Evolutionary conservation across 2,888 invertebrate species (phyloP).

Genomic region (Lycophotia porphyrea): DNA sequence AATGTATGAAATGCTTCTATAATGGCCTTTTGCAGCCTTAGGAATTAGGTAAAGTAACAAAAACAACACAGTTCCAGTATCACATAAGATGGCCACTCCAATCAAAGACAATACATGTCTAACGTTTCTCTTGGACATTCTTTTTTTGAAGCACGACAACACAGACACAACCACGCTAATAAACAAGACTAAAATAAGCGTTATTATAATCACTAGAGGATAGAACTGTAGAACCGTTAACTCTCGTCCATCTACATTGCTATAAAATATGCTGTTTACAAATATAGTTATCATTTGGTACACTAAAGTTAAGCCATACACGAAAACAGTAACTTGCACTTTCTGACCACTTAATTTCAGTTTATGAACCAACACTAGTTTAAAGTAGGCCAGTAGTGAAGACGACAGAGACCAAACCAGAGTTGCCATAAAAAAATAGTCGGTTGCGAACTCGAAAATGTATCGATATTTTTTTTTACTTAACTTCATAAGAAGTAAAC

Average conservation of each 20-base stretch:
- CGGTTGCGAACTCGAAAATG: conserved; percentile 14
- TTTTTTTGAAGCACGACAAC: conserved; percentile 50
- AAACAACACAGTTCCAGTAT: conserved; percentile 36
- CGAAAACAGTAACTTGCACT: conserved; percentile 32
- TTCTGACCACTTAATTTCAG: conserved; percentile 25
- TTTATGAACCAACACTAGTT: conserved; percentile 40
- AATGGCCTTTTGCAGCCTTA: conserved; percentile 14
- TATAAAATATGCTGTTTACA: conserved; percentile 23
- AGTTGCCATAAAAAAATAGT: conserved; percentile 27
- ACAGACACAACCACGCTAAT: conserved; percentile 38
- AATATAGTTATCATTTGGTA: conserved; percentile 32
- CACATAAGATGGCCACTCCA: conserved; percentile 55
- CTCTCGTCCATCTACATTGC: not conserved
- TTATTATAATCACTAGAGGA: conserved; percentile 28
- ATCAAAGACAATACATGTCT: conserved; percentile 46
- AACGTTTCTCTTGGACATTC: conserved; percentile 37
- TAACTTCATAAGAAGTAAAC: conserved; percentile 24
- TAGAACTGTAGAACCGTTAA: conserved; percentile 24
- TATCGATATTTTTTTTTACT: conserved; percentile 11
- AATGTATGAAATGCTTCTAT: conserved; percentile 23
- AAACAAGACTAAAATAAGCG: conserved; percentile 37
- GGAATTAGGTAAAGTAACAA: conserved; percentile 21
- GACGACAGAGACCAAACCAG: conserved; percentile 37
- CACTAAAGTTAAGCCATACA: conserved; percentile 9
- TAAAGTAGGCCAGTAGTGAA: conserved; percentile 47